A percentile compares a stretch with the other conserved stretches of the same genome.
These are phyloP conservation scores for Drosophila mayri DNA, from an alignment of 1,140 invertebrate genomes.

Conservation along the genomic window DNA sequence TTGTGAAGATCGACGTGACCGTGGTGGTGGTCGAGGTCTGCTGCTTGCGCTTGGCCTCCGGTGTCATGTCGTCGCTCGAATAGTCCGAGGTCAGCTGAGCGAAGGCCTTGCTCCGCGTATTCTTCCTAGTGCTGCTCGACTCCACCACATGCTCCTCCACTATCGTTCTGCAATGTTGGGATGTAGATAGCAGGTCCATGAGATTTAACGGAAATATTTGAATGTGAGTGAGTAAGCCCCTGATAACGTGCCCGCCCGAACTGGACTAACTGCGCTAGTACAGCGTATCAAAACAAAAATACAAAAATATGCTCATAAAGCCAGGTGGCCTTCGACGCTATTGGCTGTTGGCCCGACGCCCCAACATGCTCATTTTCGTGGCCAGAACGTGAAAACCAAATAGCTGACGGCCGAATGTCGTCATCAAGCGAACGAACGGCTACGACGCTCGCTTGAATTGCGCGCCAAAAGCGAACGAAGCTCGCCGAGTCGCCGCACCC, in stretches of 20 bases:
- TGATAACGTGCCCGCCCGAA: slow-evolving; percentile 13
- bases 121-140: slow-evolving; percentile 43
- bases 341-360: slow-evolving; percentile 14
- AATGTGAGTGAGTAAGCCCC: slow-evolving; percentile 10
- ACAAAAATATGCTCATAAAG: slow-evolving; percentile 56
- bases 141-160: slow-evolving; percentile 71
- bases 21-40: slow-evolving; percentile 28
- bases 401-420: slow-evolving; percentile 59
- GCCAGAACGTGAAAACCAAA: slow-evolving; percentile 51
- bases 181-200: slow-evolving; percentile 20
- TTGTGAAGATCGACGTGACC: slow-evolving; percentile 55
- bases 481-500: slow-evolving; percentile 29
- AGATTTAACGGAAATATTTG: slow-evolving; percentile 32
- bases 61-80: slow-evolving; percentile 59
- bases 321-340: slow-evolving; percentile 53
- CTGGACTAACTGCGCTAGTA: slow-evolving; percentile 21
- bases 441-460: slow-evolving; percentile 21
- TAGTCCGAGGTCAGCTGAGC: slow-evolving; percentile 60
- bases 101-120: slow-evolving; percentile 51
- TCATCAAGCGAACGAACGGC: slow-evolving; percentile 51
- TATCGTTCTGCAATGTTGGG: slow-evolving; percentile 69
- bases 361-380: slow-evolving; percentile 34
- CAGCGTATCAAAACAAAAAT: slow-evolving; percentile 70
- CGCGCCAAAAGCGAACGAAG: slow-evolving; percentile 48
- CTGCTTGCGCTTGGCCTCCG: slow-evolving; percentile 45